These are phyloP conservation scores for Nemopilema nomurai DNA, from an alignment of 30 jellyfish, hydroid and myxozoan genomes.

Conservation along the genomic window DNA sequence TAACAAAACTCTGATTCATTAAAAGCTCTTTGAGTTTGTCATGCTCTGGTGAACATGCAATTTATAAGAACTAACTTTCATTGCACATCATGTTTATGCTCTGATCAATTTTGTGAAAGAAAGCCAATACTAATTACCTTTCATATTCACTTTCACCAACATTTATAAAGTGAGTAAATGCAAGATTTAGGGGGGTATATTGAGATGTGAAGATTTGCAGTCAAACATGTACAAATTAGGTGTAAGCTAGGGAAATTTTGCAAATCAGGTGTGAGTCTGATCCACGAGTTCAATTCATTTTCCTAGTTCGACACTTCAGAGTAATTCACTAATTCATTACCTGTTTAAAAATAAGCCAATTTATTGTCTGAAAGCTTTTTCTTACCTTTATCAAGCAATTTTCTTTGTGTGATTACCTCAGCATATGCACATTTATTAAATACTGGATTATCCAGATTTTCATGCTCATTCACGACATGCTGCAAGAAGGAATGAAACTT, in stretches of 20 bases:
- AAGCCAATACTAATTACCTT: background rate
- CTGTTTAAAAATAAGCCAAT: background rate
- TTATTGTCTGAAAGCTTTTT: background rate
- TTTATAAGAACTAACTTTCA: background rate
- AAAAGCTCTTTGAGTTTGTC: slow-evolving; percentile 19
- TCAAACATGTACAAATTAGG: background rate
- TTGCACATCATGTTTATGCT: background rate
- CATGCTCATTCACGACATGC: slow-evolving; percentile 19
- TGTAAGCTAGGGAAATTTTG: background rate
- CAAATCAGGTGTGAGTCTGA: background rate
- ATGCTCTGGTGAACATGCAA: slow-evolving; percentile 17
- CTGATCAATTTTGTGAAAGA: background rate
- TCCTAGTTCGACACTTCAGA: background rate
- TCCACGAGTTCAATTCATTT: background rate
- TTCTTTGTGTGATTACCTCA: slow-evolving; percentile 9
- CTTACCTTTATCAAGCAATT: slow-evolving; percentile 27
- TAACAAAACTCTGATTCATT: slow-evolving; percentile 7
- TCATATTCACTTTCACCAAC: background rate
- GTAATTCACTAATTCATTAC: background rate
- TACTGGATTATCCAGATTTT: background rate
- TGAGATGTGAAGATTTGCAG: background rate
- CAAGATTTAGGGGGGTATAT: background rate
- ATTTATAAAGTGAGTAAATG: no score
- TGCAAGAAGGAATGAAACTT: slow-evolving; percentile 28
- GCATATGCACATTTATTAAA: slow-evolving; percentile 9